A percentile compares a stretch with the other conserved stretches of the same genome.
Conservation (phyloP, 2,797 vertebrate genomes). For the Neosalanx taihuensis region DNA sequence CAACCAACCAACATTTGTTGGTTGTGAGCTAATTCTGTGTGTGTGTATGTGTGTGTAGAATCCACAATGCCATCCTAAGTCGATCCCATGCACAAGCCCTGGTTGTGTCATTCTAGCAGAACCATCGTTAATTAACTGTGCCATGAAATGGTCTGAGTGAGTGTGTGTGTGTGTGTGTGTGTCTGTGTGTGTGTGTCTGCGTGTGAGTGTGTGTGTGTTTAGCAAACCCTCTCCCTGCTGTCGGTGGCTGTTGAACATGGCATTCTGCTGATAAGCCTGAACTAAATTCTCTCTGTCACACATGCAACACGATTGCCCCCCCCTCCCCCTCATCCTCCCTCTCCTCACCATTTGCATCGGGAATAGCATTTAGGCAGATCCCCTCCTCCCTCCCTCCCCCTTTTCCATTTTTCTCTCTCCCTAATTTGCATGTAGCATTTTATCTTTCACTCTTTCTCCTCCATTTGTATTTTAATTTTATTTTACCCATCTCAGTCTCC, state of each 20-base stretch:
- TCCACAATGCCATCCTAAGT: too few species aligned
- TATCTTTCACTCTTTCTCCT: too few species aligned
- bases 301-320: slow-evolving; percentile 16
- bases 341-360: not conserved
- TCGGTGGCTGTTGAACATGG: slow-evolving; percentile 16
- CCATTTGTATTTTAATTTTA: too few species aligned
- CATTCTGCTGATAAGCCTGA: slow-evolving; percentile 19
- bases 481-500: too few species aligned
- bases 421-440: not conserved
- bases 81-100: too few species aligned
- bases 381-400: not conserved
- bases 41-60: too few species aligned
- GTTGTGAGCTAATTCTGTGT: too few species aligned
- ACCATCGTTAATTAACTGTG: not conserved
- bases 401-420: not conserved
- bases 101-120: not conserved
- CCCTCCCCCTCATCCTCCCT: not conserved
- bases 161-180: not conserved
- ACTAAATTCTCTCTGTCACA: slow-evolving; percentile 37
- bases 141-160: not conserved
- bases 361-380: not conserved
- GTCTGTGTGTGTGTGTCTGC: not conserved
- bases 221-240: slow-evolving; percentile 12
- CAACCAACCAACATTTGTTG: too few species aligned
- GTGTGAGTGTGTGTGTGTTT: not conserved